These are phyloP conservation scores for Siniperca obscura DNA, from an alignment of 2,797 vertebrate genomes.

Conservation along the genomic window DNA sequence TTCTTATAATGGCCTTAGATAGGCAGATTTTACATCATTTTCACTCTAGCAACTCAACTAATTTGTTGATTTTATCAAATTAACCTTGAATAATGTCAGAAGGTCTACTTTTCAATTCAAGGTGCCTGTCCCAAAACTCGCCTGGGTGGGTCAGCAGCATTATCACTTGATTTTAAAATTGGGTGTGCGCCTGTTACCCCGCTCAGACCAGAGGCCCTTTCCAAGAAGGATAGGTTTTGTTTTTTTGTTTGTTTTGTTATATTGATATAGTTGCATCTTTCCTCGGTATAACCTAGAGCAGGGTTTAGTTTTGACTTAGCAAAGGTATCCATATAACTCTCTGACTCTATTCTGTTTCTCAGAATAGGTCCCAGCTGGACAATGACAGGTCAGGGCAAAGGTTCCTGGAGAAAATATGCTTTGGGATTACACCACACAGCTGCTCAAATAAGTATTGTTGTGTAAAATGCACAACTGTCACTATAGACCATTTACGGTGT, in stretches of 20 bases:
- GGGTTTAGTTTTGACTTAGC: background rate
- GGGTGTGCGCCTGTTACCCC: background rate
- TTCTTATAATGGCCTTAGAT: background rate
- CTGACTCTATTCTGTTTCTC: too few relatives aligned
- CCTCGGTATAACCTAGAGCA: background rate
- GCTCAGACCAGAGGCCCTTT: background rate
- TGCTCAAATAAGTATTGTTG: too few relatives aligned
- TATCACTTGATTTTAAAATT: background rate
- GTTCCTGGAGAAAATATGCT: too few relatives aligned
- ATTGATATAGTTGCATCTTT: background rate
- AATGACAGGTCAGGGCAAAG: too few relatives aligned
- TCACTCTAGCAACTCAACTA: background rate
- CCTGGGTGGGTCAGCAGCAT: background rate
- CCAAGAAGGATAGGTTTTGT: background rate
- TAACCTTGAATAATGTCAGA: background rate
- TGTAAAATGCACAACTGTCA: background rate
- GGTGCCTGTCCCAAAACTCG: background rate
- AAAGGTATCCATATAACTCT: background rate
- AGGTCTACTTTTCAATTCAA: background rate
- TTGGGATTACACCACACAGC: too few relatives aligned
- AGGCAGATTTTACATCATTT: background rate
- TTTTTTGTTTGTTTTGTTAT: background rate
- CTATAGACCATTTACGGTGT: too few relatives aligned
- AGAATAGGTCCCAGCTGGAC: too few relatives aligned
- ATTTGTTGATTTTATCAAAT: background rate